These are phyloP conservation scores for Spizella passerina DNA, from an alignment of 2,797 vertebrate genomes.

Conservation along the genomic window DNA sequence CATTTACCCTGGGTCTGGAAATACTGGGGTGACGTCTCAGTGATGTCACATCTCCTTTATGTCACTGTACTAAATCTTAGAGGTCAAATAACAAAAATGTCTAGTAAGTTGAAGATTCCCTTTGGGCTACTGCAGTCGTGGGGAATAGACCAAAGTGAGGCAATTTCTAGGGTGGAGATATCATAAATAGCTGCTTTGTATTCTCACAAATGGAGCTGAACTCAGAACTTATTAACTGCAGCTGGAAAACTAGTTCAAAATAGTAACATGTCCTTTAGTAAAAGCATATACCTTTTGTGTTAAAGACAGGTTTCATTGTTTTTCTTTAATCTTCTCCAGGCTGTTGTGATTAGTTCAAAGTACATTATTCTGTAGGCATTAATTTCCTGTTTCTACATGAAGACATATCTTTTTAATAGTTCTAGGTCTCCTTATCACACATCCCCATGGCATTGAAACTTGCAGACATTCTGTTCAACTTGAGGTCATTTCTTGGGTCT, in stretches of 20 bases:
- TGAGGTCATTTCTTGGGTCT: neutral
- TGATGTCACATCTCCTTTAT: neutral
- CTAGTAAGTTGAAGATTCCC: neutral
- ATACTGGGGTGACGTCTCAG: neutral
- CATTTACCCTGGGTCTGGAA: neutral
- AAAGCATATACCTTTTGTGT: neutral
- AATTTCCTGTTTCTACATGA: neutral
- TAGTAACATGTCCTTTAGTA: neutral
- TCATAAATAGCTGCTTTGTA: neutral
- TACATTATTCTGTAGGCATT: neutral
- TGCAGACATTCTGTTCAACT: neutral
- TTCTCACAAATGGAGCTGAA: neutral
- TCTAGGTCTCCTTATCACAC: neutral
- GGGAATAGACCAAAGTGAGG: neutral
- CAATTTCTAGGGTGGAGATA: neutral
- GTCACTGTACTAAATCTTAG: neutral
- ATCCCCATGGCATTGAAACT: neutral
- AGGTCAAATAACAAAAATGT: neutral
- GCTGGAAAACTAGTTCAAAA: conserved; percentile 1
- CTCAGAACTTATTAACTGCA: neutral
- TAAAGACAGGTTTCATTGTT: neutral
- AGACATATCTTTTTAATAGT: neutral
- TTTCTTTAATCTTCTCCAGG: neutral
- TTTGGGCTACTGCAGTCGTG: neutral
- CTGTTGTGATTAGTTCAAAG: neutral